Base-by-base conservation (phyloP, 2,113 vertebrate genomes). In the Xyrauchen texanus region DNA sequence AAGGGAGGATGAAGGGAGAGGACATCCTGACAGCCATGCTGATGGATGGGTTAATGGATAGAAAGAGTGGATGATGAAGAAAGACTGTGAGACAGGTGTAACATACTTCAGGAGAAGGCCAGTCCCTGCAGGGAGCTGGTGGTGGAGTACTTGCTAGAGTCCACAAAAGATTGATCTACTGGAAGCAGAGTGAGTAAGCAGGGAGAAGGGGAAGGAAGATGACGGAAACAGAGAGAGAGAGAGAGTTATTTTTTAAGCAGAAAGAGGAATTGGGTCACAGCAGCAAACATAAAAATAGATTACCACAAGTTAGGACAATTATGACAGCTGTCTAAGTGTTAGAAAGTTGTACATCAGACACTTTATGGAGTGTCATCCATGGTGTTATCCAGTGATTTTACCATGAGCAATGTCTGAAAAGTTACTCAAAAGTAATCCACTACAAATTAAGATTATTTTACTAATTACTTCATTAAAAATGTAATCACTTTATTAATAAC, bases 71-170 rank as follows among this genome's bases (percentile, higher is more conserved):
- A 79, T 70, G 15, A 74, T 67, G n/a, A 69, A 81, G 75, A 83
- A n/a, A 82, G 71, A 53, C 70, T 77, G 82, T 76, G 77, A 73
- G 78, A 85, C 64, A 85, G 47, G 45, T 60, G 90, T 91, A 89
- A 96, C 96, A 90, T 96, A 96, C 95, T 96, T 98, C 94, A 97
- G 95, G 95, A 96, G 93, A 97, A 96, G 92, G 95, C 93, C 94
- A 98, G 94, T 91, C 95, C 95, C 87, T 94, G 95, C 93, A 96
- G 94, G 91, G 94, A 96, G 93, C 94, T 93, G 94, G 95, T 88
- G 92, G 92, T 93, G 92, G 94, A 94, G 92, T 96, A 97, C 94
- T 96, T 96, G 95, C 94, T 95, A 94, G 95, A 93, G 93, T 96
- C 95, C 93, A 96, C 94, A 95, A 95, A 96, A 94, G 95, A 95